A percentile compares a stretch with the other conserved stretches of the same genome.
Evolutionary conservation across 2,113 vertebrate species (phyloP).

Genomic region (Prolemur simus): DNA sequence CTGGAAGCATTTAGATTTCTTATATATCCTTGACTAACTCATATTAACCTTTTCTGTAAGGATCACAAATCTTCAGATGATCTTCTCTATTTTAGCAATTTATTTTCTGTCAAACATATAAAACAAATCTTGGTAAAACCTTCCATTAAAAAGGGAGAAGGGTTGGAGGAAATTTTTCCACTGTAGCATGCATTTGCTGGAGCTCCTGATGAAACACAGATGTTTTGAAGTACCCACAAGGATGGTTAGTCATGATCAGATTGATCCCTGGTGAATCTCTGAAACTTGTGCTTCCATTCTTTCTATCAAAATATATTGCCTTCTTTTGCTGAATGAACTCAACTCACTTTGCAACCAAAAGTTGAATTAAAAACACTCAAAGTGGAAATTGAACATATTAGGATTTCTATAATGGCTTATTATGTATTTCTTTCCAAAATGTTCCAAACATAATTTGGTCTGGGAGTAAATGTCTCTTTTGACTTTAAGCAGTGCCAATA

Average conservation of each 20-base stretch:
- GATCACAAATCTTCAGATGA: conserved; percentile 81
- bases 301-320: conserved; percentile 77
- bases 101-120: conserved; percentile 82
- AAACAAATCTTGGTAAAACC: conserved; percentile 81
- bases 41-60: conserved; percentile 79
- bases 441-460: conserved; percentile 26
- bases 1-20: conserved; percentile 75
- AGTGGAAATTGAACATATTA: conserved; percentile 25
- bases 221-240: conserved; percentile 83
- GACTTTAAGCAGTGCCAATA: background rate
- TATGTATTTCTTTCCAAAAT: conserved; percentile 41
- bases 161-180: conserved; percentile 76
- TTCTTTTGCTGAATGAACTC: conserved; percentile 77
- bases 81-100: conserved; percentile 80
- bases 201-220: conserved; percentile 83
- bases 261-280: conserved; percentile 87
- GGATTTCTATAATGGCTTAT: conserved; percentile 22
- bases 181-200: conserved; percentile 78
- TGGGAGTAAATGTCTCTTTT: conserved; percentile 19
- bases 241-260: conserved; percentile 86
- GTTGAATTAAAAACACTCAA: background rate
- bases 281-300: conserved; percentile 78
- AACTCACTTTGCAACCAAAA: conserved; percentile 78
- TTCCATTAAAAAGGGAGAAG: conserved; percentile 74
- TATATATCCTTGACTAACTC: conserved; percentile 70